Percentiles rank a stretch among this genome's conserved stretches.
Conservation (phyloP, 2,888 invertebrate species). For the Lasiommata megera region DNA sequence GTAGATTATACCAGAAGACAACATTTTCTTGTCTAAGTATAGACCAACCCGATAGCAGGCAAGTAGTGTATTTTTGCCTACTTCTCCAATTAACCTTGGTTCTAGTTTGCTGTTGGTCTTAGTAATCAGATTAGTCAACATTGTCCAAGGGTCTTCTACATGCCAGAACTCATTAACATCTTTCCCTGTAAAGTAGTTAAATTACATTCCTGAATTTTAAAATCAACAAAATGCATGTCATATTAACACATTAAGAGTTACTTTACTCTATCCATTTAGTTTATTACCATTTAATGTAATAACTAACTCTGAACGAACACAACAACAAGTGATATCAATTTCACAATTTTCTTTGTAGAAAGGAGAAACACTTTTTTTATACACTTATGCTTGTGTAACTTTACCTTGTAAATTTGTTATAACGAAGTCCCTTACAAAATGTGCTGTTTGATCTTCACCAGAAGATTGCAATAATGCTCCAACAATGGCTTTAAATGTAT, state of each 20-base stretch:
- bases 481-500: conserved; percentile 90
- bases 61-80: conserved; percentile 89
- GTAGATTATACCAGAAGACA: conserved; percentile 86
- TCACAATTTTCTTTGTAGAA: too few relatives aligned
- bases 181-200: conserved; percentile 67
- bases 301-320: too few relatives aligned
- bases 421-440: conserved; percentile 93
- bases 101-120: conserved; percentile 84
- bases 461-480: conserved; percentile 87
- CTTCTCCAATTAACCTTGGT: conserved; percentile 89
- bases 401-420: conserved; percentile 89
- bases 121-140: conserved; percentile 84
- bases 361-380: too few relatives aligned
- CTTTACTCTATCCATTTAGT: too few relatives aligned
- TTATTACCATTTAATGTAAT: too few relatives aligned
- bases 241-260: background rate
- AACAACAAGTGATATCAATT: too few relatives aligned
- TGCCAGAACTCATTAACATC: conserved; percentile 93
- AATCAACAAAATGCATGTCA: too few relatives aligned
- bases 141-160: conserved; percentile 88
- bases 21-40: conserved; percentile 89
- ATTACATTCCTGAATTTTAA: background rate
- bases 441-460: conserved; percentile 83
- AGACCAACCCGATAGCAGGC: conserved; percentile 94
- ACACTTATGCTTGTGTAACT: background rate